Conservation (phyloP, 1,140 invertebrate species). For the Leptinotarsa lineolata region DNA sequence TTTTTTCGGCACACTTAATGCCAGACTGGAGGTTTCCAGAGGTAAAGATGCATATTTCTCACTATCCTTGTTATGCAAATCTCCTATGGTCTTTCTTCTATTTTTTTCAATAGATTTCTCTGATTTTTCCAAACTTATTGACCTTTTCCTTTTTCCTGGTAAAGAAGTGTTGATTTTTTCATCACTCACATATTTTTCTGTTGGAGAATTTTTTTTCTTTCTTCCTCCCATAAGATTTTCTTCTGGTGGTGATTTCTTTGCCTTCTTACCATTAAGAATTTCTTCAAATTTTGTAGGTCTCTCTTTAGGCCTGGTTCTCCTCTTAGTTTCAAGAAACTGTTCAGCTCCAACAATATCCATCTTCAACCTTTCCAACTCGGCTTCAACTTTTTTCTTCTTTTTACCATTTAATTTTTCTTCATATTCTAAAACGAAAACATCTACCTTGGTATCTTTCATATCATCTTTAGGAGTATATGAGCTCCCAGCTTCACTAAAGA, state of each 20-base stretch:
- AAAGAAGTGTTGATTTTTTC: too few relatives aligned
- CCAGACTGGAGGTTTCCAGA: too few relatives aligned
- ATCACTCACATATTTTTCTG: background rate
- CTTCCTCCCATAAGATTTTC: background rate
- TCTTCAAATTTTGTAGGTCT: slow-evolving; percentile 19
- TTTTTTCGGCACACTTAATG: background rate
- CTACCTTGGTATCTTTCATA: background rate
- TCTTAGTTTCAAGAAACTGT: slow-evolving; percentile 25
- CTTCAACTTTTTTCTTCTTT: slow-evolving; percentile 55
- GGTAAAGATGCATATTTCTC: too few relatives aligned
- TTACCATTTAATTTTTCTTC: slow-evolving; percentile 4
- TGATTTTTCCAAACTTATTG: background rate
- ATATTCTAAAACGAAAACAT: background rate
- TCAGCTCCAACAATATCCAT: slow-evolving; percentile 49
- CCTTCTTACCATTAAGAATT: slow-evolving; percentile 3
- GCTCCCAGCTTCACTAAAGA: background rate
- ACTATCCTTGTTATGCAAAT: background rate
- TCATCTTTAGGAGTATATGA: background rate
- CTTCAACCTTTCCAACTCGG: slow-evolving; percentile 41
- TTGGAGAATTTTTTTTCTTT: background rate
- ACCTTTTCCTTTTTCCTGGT: background rate
- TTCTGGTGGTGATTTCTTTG: background rate
- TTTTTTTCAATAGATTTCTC: slow-evolving; percentile 12
- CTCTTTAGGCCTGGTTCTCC: slow-evolving; percentile 30
- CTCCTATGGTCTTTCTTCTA: slow-evolving; percentile 25